Percentiles rank a stretch among this genome's conserved stretches.
Evolutionary conservation across 1,140 invertebrate genomes (phyloP).

Genomic region (Hestina assimilis): DNA sequence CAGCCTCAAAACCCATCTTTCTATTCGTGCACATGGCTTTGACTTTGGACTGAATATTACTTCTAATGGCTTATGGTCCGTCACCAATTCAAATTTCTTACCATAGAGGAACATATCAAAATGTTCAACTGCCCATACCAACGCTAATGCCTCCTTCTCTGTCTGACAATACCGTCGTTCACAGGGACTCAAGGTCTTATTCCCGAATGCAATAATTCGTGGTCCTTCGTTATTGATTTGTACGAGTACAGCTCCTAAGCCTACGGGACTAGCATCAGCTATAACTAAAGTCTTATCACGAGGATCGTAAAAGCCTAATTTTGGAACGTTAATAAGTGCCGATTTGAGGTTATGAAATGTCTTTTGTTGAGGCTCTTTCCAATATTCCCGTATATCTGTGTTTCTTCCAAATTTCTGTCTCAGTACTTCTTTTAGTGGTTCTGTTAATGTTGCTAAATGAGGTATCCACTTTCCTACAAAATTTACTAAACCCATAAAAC

Average conservation of each 20-base stretch:
- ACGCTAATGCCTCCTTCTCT: conserved; percentile 32
- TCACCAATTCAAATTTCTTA: conserved; percentile 27
- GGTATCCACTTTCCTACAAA: conserved; percentile 27
- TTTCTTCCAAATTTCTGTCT: conserved; percentile 1
- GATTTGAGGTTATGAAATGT: background rate
- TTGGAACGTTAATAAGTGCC: background rate
- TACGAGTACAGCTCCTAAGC: conserved; percentile 48
- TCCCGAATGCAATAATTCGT: conserved; percentile 23
- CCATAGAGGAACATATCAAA: conserved; percentile 29
- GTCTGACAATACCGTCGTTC: conserved; percentile 31
- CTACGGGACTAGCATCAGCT: conserved; percentile 64
- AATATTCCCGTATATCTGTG: background rate
- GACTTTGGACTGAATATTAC: conserved; percentile 27
- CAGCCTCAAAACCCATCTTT: conserved; percentile 32
- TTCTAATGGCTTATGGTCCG: conserved; percentile 33
- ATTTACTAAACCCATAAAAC: conserved; percentile 23
- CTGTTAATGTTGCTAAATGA: conserved; percentile 14
- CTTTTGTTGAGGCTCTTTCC: background rate
- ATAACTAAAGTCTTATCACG: conserved; percentile 42
- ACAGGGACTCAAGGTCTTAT: conserved; percentile 16
- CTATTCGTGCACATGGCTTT: conserved; percentile 30
- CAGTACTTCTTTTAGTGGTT: background rate
- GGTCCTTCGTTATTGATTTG: conserved; percentile 13
- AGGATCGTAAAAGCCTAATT: conserved; percentile 22
- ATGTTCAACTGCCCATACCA: conserved; percentile 30